These are phyloP conservation scores for Steinernema carpocapsae DNA, from an alignment of 2,888 invertebrate species.

Conservation along the genomic window DNA sequence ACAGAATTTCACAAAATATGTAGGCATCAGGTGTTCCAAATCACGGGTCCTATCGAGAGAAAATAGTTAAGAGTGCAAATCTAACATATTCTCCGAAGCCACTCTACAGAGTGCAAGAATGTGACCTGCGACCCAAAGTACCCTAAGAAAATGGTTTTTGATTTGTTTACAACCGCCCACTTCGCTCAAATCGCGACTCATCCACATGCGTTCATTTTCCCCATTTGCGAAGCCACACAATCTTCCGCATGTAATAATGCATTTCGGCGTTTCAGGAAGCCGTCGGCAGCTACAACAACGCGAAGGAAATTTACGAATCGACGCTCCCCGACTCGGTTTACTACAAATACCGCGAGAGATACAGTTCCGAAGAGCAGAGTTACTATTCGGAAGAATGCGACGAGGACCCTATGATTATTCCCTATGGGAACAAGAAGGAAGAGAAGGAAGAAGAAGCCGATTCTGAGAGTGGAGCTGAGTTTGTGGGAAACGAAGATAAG, in stretches of 20 bases:
- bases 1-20: no score
- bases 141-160: no score
- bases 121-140: no score
- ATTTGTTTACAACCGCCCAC: no score
- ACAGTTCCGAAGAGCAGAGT: conserved; percentile 9
- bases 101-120: no score
- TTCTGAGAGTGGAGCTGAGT: neutral
- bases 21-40: no score
- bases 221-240: no score
- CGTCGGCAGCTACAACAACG: conserved; percentile 13
- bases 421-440: neutral
- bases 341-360: conserved; percentile 31
- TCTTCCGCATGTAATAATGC: neutral
- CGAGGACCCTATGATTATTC: conserved; percentile 14
- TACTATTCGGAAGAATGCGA: neutral
- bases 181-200: neutral
- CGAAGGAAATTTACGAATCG: conserved; percentile 8
- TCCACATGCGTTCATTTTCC: neutral
- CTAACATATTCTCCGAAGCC: no score
- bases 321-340: conserved; percentile 20
- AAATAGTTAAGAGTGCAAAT: no score
- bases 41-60: no score
- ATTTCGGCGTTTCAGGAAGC: conserved; percentile 9
- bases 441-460: neutral
- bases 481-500: neutral